Evolutionary conservation across 1,140 invertebrate species (phyloP), one percentile per base, ranked within the genome.

Genomic region (Laupala kohalensis): DNA sequence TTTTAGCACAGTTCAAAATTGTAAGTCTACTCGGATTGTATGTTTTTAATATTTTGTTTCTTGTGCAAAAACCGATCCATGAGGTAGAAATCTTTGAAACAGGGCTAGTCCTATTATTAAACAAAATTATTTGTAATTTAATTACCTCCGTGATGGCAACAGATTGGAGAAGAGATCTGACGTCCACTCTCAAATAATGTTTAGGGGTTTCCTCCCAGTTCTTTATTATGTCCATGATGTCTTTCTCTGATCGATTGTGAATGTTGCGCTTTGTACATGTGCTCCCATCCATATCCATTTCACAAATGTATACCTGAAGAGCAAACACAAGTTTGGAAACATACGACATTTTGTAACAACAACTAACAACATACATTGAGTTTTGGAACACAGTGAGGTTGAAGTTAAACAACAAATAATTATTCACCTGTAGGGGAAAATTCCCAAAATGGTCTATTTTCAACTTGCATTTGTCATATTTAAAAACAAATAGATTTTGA

Each of bases 181-280:
- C 84, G 80, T 97, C 94, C 71, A 97, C 78, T 72, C 86, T 80
- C 24, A 86, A 80, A 76, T 86, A 86, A 78, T 86, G 81, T 29
- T 82, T 78, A 0, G 95, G 94, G 0, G 92, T 93, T 9, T 83
- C 81, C 77, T 94, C 90, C 87, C 94, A 97, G 63, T 86, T 86
- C 72, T 87, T 81, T 53, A 90, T 81, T 69, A 95, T 88, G 76
- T 86, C 84, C 77, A 90, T 84, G 37, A 97, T 93, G 69, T 97
- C 94, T 28, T 87, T 84, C 74, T 91, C 83, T 3, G 81, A 88
- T 66, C 95, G 85, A 70, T 91, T 88, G 78, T 97, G 95, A 74
- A 91, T 89, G 79, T 97, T 97, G 67, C 91, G 83, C 78, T 91
- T 91, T 53, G 86, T 82, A 79, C 95, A 97, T 0, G 86, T 83